Base-by-base conservation (phyloP, 2,888 invertebrate genomes). In the Drosophila kokeensis region DNA sequence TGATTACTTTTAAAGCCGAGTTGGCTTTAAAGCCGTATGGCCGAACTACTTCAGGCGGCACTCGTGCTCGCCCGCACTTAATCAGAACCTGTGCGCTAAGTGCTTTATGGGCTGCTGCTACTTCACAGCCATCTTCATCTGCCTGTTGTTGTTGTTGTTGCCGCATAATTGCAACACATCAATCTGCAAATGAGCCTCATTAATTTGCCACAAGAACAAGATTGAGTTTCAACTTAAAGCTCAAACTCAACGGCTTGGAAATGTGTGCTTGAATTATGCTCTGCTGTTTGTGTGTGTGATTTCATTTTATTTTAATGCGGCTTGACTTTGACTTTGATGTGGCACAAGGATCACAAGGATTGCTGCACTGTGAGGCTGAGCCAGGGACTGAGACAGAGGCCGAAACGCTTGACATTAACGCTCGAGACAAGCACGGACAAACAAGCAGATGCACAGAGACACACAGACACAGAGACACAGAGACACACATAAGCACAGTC, bases 61-160 rank as follows among this genome's bases (percentile, higher is more conserved):
- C 59, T 67, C 61, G 63, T 74, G 70, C 53, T 70, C 57, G 63
- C 67, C 60, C 49, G 34, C 89, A 77, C 82, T 90, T 90, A 87
- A 87, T 87, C 89, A 87, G 84, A 90, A 90, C 89, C 90, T 87
- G 74, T 73, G 87, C 80, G 87, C 80, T 87, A 90, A 86, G 85
- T 87, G 82, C 73, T 84, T 82, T 73, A 79, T 77, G 80, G 73
- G 69, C 61, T 34, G 32, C 57, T 60, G 62, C 67, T 68, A 24
- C 45, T 45, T 24, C 45, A 45, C 45, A 45, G 27, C 73, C 65
- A 32, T 71, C 71, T 53, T 61, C 57, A 42, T 61, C 57, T 36
- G 40, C 34, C n/a, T 74, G 66, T 50, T 65, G 53, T 6, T 68
- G 53, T 6, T 68, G 70, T 48, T 71, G 68, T 53, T 85, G 73